Evolutionary conservation across 2,888 invertebrate genomes (phyloP), one percentile per base, ranked within the genome.

Genomic region (Agrenia bidenticulata): DNA sequence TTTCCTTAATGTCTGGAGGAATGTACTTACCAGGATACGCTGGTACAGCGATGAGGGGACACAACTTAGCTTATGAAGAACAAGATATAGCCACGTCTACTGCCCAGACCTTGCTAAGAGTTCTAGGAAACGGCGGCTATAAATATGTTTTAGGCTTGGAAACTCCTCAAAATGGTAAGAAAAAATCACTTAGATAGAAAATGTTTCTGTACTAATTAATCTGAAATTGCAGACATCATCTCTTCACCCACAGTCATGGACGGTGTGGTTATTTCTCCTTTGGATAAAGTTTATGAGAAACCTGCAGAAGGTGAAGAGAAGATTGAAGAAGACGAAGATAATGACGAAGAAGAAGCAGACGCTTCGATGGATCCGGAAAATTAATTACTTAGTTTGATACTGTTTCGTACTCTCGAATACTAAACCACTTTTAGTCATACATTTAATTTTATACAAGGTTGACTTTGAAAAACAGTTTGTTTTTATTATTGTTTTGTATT

Each of bases 221-320:
- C 19, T 53, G 15, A 19, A 1, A 41, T 41, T 21, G 9, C n/a
- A 37, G 85, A 83, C 64, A 86, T 91, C 61, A 87, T 89, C 9
- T 85, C 89, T 0, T 94, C 96, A 81, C 94, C 96, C 88, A 93
- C 94, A 0, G 93, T 96, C 19, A 96, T 95, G 94, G 90, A 95
- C 78, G 95, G 95, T 0, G 94, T 97, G 1, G 94, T 96, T 0
- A 94, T 98, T 0, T 92, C 94, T 0, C 95, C 97, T 0, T 83
- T 95, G n/a, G 94, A 94, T 69, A 89, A 91, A 69, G 96, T 95
- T 0, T 97, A 95, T 80, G 92, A 92, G 75, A 89, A 89, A 77
- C 86, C 87, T 0, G 85, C 85, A 26, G 90, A 90, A 50, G 88
- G 86, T 13, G 86, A 87, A 72, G 77, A 77, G 2, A 78, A 79